A percentile compares a stretch with the other conserved stretches of the same genome.
Evolutionary conservation across 2,113 vertebrate species (phyloP).

Genomic region (Centropristis striata): DNA sequence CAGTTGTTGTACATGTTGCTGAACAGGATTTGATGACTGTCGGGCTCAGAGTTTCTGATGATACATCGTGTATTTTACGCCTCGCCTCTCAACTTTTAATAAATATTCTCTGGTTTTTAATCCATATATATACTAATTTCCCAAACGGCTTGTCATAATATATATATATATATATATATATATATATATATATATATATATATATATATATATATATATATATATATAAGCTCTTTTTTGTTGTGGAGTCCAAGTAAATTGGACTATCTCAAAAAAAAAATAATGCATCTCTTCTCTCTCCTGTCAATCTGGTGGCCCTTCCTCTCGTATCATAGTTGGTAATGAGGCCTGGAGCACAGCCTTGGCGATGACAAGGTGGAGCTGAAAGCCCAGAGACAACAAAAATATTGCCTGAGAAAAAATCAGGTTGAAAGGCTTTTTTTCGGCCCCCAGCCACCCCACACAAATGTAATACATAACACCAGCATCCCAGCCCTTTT

Average conservation of each 20-base stretch:
- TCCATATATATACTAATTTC: too few species aligned
- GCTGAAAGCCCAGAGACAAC: constrained; percentile 37
- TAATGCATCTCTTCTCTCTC: background rate
- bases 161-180: too few species aligned
- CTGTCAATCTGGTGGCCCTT: constrained; percentile 23
- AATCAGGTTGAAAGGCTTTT: constrained; percentile 50
- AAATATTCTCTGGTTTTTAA: too few species aligned
- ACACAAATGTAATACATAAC: background rate
- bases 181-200: too few species aligned
- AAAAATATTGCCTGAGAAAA: constrained; percentile 43
- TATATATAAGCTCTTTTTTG: background rate
- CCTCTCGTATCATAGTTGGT: constrained; percentile 14
- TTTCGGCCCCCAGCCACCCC: constrained; percentile 6
- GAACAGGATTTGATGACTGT: too few species aligned
- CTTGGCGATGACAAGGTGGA: constrained; percentile 46
- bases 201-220: too few species aligned
- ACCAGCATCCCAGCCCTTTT: background rate
- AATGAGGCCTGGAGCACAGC: constrained; percentile 31
- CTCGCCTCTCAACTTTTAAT: too few species aligned
- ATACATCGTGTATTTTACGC: too few species aligned
- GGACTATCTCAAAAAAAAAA: constrained; percentile 11
- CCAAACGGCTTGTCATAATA: too few species aligned
- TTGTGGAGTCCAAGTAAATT: constrained; percentile 6
- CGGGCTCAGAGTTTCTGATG: too few species aligned
- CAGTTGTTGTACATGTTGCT: too few species aligned